phyloP scores from a whole-genome alignment of 2,888 invertebrate species.

The Calliphora vomitoria region DNA sequence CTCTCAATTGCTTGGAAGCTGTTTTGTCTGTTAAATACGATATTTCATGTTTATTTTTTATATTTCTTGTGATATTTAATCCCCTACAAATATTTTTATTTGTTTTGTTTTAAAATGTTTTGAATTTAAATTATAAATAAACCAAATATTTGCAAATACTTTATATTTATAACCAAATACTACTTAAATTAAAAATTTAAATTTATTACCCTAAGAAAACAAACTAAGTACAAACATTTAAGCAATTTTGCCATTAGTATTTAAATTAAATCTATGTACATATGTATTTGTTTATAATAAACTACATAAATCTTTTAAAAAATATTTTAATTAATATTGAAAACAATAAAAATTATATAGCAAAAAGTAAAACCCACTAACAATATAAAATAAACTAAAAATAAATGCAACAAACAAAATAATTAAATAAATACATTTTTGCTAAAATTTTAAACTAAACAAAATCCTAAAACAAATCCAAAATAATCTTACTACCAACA shows the following conservation, averaged over 20 bases:
- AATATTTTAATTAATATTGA: conserved; percentile 31
- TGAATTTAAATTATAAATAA: neutral
- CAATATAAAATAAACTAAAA: conserved; percentile 4
- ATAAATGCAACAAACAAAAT: neutral
- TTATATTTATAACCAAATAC: neutral
- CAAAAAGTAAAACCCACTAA: neutral
- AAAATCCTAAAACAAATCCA: neutral
- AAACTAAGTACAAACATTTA: neutral
- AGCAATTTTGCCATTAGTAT: neutral
- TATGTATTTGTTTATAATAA: conserved; percentile 21
- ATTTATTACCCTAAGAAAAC: neutral
- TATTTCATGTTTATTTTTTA: no score
- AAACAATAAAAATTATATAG: conserved; percentile 9
- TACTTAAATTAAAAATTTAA: neutral
- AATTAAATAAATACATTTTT: neutral
- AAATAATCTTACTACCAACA: neutral
- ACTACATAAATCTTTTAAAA: conserved; percentile 24
- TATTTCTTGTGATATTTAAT: neutral
- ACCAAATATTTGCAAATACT: neutral
- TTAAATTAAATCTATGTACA: neutral
- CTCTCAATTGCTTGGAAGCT: no score
- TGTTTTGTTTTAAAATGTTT: neutral
- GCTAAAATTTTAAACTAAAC: neutral
- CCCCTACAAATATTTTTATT: neutral
- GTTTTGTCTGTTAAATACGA: no score